Conservation (phyloP, 2,888 invertebrate species). For the Pyrrhosoma nymphula region DNA sequence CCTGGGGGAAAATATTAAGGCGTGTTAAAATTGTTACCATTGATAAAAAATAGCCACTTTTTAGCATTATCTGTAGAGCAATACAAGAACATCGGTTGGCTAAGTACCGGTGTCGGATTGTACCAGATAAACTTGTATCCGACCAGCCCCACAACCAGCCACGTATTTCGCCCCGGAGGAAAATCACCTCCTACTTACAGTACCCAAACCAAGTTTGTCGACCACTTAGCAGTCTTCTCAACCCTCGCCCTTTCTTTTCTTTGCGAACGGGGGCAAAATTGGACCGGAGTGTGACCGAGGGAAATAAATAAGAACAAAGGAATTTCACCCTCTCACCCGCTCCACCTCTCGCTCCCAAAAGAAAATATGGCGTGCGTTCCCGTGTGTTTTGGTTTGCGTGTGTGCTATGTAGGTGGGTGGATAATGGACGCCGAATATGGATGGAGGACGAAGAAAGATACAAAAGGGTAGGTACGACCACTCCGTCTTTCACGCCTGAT, state of each 20-base stretch:
- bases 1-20: too few relatives aligned
- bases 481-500: background rate
- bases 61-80: too few relatives aligned
- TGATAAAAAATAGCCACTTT: too few relatives aligned
- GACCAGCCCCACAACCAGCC: too few relatives aligned
- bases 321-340: background rate
- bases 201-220: background rate
- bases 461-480: background rate
- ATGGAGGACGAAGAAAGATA: background rate
- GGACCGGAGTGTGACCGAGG: background rate
- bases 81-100: too few relatives aligned
- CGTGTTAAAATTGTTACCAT: too few relatives aligned
- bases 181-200: too few relatives aligned
- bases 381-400: background rate
- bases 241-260: background rate
- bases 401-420: background rate
- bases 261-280: slow-evolving; percentile 37
- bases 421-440: background rate
- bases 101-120: too few relatives aligned
- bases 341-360: background rate
- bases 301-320: slow-evolving; percentile 59
- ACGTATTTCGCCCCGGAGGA: too few relatives aligned
- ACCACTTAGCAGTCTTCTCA: background rate
- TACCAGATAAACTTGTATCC: too few relatives aligned
- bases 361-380: background rate